phyloP scores from a whole-genome alignment of 2,888 invertebrate genomes.

The Euplexia lucipara region DNA sequence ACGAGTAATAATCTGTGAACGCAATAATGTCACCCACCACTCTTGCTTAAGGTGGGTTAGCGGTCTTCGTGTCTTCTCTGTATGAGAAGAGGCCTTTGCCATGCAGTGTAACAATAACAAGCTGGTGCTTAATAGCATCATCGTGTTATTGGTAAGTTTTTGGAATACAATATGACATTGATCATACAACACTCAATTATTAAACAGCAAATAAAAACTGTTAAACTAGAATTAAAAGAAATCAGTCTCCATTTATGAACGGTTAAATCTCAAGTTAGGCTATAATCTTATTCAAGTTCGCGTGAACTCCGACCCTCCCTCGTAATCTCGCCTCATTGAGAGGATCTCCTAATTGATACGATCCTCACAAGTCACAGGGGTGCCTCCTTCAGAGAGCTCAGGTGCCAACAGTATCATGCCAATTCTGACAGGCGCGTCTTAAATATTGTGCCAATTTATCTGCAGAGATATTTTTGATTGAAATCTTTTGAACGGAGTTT shows the following conservation, averaged over 20 bases:
- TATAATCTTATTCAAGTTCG: constrained; percentile 8
- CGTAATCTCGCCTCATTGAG: constrained; percentile 32
- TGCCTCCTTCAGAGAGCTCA: constrained; percentile 42
- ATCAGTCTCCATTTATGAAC: background rate
- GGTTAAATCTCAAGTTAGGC: constrained; percentile 11
- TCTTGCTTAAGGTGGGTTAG: too few species aligned
- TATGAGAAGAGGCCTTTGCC: too few species aligned
- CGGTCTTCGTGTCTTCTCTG: too few species aligned
- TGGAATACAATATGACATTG: background rate
- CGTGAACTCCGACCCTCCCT: constrained; percentile 21
- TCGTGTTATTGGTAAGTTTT: too few species aligned
- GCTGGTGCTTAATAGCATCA: too few species aligned
- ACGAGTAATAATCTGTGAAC: too few species aligned
- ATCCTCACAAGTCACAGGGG: constrained; percentile 28
- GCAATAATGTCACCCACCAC: too few species aligned
- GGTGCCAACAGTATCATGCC: constrained; percentile 57
- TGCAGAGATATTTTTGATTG: constrained; percentile 2
- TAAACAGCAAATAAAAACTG: background rate
- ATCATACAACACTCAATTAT: background rate
- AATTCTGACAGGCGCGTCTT: constrained; percentile 32
- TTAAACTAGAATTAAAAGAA: background rate
- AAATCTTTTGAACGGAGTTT: constrained; percentile 22
- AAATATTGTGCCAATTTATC: constrained; percentile 55
- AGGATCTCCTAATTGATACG: constrained; percentile 65
- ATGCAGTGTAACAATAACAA: too few species aligned